Conservation (phyloP, 1,140 invertebrate species). For the Leptopilina clavipes region DNA sequence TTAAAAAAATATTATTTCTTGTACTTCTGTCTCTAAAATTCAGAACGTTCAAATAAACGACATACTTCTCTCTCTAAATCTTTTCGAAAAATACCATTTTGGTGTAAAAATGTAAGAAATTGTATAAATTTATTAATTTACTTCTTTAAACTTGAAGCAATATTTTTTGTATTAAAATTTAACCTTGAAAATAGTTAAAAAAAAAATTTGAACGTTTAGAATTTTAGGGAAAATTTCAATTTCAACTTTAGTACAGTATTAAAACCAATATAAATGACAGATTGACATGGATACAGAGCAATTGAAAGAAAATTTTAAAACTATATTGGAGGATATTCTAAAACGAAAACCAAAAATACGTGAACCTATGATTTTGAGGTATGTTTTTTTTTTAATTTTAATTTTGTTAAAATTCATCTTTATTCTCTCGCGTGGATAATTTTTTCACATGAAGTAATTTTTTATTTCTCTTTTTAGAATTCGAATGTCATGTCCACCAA, state of each 20-base stretch:
- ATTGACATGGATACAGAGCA: constrained; percentile 82
- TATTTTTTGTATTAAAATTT: too few species aligned
- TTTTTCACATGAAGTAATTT: constrained; percentile 24
- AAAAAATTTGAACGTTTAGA: neutral
- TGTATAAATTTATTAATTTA: too few species aligned
- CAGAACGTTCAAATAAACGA: too few species aligned
- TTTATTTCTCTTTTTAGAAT: constrained; percentile 56
- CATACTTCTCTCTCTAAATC: too few species aligned
- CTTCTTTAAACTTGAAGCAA: too few species aligned
- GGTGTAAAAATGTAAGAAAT: too few species aligned
- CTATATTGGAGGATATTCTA: constrained; percentile 80
- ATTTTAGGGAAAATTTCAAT: neutral
- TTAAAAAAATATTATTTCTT: neutral
- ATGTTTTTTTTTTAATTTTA: constrained; percentile 49
- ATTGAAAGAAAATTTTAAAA: constrained; percentile 82
- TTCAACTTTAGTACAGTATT: neutral
- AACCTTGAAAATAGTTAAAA: too few species aligned
- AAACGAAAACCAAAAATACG: constrained; percentile 77
- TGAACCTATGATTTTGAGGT: constrained; percentile 82
- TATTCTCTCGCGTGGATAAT: neutral
- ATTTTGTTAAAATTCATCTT: neutral
- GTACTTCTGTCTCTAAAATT: too few species aligned
- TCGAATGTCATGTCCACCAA: constrained; percentile 74
- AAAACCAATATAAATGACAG: constrained; percentile 65
- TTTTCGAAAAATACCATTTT: too few species aligned